These are phyloP conservation scores for Gymnocheta viridis DNA, from an alignment of 2,888 invertebrate species.

Conservation along the genomic window DNA sequence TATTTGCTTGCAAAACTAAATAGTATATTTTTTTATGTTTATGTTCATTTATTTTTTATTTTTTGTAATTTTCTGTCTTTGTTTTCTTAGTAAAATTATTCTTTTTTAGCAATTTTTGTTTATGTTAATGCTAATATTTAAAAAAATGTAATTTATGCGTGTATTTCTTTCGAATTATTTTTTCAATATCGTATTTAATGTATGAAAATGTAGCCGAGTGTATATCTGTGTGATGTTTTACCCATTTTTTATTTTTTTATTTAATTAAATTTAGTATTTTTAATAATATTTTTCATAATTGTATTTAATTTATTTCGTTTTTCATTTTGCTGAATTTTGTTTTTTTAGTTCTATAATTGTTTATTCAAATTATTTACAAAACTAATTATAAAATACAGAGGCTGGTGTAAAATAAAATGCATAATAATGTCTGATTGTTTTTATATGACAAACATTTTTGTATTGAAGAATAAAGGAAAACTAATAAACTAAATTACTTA, in stretches of 20 bases:
- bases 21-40: constrained; percentile 70
- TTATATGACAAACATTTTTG: constrained; percentile 30
- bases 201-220: constrained; percentile 62
- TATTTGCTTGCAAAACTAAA: constrained; percentile 76
- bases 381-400: constrained; percentile 50
- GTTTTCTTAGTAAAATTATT: constrained; percentile 57
- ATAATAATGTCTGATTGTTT: constrained; percentile 35
- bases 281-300: constrained; percentile 26
- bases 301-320: constrained; percentile 32
- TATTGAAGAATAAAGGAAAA: constrained; percentile 6
- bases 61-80: constrained; percentile 40
- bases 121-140: constrained; percentile 40
- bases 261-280: constrained; percentile 43
- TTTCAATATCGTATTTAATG: constrained; percentile 45
- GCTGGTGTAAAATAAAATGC: constrained; percentile 51
- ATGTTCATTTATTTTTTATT: constrained; percentile 48
- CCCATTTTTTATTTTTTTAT: constrained; percentile 31
- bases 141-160: constrained; percentile 54
- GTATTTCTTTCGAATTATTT: constrained; percentile 37
- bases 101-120: constrained; percentile 65
- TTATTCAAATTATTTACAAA: constrained; percentile 75
- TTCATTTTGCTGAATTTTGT: constrained; percentile 69
- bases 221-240: constrained; percentile 27
- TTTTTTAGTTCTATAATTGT: constrained; percentile 21
- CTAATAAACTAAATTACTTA: neutral